Conservation (phyloP, 2,797 vertebrate genomes). For the Oryzias dopingdopingensis region DNA sequence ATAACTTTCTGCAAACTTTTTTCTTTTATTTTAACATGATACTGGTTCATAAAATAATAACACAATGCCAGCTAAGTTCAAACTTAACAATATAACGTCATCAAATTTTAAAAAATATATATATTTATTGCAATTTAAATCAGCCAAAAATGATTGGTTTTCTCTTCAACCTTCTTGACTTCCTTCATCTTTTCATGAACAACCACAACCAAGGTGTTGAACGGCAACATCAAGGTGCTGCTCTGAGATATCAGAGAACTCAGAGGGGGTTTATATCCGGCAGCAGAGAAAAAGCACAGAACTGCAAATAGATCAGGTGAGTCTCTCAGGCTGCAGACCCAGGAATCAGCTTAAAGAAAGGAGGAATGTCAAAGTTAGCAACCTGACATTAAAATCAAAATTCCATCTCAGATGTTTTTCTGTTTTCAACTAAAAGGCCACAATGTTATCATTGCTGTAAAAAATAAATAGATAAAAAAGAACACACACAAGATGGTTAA, state of each 20-base stretch:
- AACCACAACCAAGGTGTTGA: slow-evolving; percentile 35
- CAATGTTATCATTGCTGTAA: too few species aligned
- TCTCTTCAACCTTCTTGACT: slow-evolving; percentile 25
- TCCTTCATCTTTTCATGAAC: slow-evolving; percentile 35
- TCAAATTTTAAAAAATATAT: too few species aligned
- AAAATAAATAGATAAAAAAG: too few species aligned
- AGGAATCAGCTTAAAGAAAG: slow-evolving; percentile 59
- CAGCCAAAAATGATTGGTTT: slow-evolving; percentile 16
- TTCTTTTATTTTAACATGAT: too few species aligned
- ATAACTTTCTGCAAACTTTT: too few species aligned
- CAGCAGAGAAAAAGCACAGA: slow-evolving; percentile 32
- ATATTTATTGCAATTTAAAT: slow-evolving; percentile 15
- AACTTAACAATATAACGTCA: too few species aligned
- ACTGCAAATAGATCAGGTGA: slow-evolving; percentile 54
- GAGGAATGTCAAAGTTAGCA: slow-evolving; percentile 57
- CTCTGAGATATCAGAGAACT: slow-evolving; percentile 56
- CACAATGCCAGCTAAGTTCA: too few species aligned
- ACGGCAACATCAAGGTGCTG: slow-evolving; percentile 59
- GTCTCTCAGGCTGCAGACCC: slow-evolving; percentile 50
- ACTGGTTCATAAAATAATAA: too few species aligned
- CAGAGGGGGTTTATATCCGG: slow-evolving; percentile 38
- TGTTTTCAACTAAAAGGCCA: slow-evolving; percentile 49
- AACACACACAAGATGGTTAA: too few species aligned
- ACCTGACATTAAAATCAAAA: slow-evolving; percentile 63
- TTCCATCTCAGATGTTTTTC: slow-evolving; percentile 49